phyloP scores from a whole-genome alignment of 2,797 vertebrate genomes.

The Anguilla obscura region DNA sequence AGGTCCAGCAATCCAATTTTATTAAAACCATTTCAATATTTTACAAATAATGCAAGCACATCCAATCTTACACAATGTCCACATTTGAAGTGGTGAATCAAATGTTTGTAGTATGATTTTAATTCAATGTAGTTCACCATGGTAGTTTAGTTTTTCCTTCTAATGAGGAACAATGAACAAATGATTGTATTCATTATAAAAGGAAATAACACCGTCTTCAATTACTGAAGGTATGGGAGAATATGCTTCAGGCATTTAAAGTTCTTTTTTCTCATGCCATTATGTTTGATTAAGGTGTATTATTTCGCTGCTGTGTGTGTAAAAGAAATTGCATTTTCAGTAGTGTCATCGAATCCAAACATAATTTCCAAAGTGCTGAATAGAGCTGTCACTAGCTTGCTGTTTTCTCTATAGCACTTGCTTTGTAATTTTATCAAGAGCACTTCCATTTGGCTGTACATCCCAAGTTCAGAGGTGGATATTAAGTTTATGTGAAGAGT shows the following conservation, averaged over 20 bases:
- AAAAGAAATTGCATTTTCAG: constrained; percentile 19
- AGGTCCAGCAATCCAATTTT: constrained; percentile 1
- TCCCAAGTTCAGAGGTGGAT: constrained; percentile 6
- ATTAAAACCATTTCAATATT: constrained; percentile 20
- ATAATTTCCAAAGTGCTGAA: constrained; percentile 18
- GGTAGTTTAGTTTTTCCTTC: background rate
- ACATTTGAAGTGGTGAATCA: background rate
- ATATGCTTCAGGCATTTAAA: constrained; percentile 1
- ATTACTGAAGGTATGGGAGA: constrained; percentile 14
- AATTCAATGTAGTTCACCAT: background rate
- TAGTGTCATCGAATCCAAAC: background rate
- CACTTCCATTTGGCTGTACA: background rate
- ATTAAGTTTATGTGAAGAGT: constrained; percentile 29
- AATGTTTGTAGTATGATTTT: background rate
- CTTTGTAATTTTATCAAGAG: constrained; percentile 28
- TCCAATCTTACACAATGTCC: background rate
- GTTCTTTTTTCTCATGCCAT: constrained; percentile 14
- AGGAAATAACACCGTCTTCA: background rate
- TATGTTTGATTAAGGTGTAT: constrained; percentile 18
- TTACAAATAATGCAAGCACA: background rate
- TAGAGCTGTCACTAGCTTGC: constrained; percentile 4
- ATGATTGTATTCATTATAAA: constrained; percentile 18
- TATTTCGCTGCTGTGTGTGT: constrained; percentile 3
- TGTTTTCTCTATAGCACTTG: background rate
- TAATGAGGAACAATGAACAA: background rate